A percentile compares a stretch with the other conserved stretches of the same genome.
phyloP scores from a whole-genome alignment of 2,888 invertebrate genomes.

The Drymonia ruficornis region DNA sequence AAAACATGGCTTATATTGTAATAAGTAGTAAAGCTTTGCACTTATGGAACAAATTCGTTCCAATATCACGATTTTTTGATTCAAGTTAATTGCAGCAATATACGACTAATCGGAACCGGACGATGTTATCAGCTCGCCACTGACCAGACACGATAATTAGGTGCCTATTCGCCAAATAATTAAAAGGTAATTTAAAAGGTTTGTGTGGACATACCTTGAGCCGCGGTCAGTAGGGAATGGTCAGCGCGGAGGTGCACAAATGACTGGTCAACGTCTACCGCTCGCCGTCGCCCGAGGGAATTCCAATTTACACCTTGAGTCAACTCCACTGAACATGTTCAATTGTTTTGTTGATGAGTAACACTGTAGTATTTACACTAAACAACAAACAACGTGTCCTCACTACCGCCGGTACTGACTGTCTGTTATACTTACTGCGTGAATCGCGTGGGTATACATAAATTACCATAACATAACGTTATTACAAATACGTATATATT shows the following conservation, averaged over 20 bases:
- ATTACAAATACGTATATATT: conserved; percentile 16
- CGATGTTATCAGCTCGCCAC: conserved; percentile 34
- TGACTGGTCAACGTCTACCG: conserved; percentile 50
- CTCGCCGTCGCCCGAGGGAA: conserved; percentile 44
- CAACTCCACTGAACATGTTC: conserved; percentile 32
- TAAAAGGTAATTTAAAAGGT: conserved; percentile 58
- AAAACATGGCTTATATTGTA: too few relatives aligned
- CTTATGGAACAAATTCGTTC: too few relatives aligned
- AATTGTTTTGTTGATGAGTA: conserved; percentile 15
- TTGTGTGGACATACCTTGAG: conserved; percentile 55
- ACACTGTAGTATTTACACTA: conserved; percentile 19
- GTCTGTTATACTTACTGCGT: conserved; percentile 45
- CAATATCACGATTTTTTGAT: not conserved
- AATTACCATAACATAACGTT: conserved; percentile 43
- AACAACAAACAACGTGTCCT: conserved; percentile 33
- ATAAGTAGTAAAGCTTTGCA: too few relatives aligned
- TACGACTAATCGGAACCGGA: conserved; percentile 23
- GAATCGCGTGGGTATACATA: conserved; percentile 47
- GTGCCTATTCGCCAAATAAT: conserved; percentile 45
- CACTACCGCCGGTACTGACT: conserved; percentile 32
- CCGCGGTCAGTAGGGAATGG: conserved; percentile 43
- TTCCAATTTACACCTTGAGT: conserved; percentile 50
- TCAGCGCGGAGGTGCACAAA: conserved; percentile 53
- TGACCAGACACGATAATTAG: conserved; percentile 34
- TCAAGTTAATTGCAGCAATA: not conserved